phyloP scores from a whole-genome alignment of 37 sponge, comb jelly and placozoan genomes.

The Halisarca cf. caerulea region DNA sequence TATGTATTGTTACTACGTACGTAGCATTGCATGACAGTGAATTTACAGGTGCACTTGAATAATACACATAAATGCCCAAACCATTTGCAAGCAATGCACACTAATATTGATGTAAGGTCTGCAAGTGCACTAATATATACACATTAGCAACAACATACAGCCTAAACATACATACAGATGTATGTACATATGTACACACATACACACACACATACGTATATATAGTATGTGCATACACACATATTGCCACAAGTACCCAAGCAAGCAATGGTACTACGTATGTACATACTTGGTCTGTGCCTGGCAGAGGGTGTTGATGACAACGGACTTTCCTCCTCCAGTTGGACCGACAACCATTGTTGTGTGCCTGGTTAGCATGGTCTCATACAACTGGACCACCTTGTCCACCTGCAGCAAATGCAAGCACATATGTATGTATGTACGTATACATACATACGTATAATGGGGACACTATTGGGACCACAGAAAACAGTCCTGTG shows the following conservation, averaged over 20 bases:
- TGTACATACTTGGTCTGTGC: constrained; percentile 88
- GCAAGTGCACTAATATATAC: too few species aligned
- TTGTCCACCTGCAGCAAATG: constrained; percentile 79
- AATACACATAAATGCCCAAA: too few species aligned
- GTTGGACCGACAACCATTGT: constrained; percentile 98
- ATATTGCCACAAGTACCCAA: too few species aligned
- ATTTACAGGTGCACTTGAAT: too few species aligned
- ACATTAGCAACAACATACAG: too few species aligned
- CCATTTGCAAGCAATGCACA: too few species aligned
- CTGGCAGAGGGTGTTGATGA: constrained; percentile 91
- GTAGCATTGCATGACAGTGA: too few species aligned
- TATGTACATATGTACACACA: not conserved
- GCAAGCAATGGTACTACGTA: too few species aligned
- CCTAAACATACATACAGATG: not conserved
- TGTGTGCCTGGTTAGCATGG: constrained; percentile 99
- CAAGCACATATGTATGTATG: not conserved
- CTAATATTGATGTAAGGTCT: too few species aligned
- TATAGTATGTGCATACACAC: not conserved
- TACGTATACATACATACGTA: not conserved
- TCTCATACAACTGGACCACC: constrained; percentile 99
- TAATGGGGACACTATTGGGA: too few species aligned
- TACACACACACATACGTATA: not conserved
- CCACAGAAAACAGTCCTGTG: too few species aligned
- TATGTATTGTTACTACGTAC: too few species aligned
- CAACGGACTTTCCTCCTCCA: constrained; percentile 98